Evolutionary conservation across 2,888 invertebrate species (phyloP), one percentile per base, ranked within the genome.

Genomic region (Limenitis camilla): DNA sequence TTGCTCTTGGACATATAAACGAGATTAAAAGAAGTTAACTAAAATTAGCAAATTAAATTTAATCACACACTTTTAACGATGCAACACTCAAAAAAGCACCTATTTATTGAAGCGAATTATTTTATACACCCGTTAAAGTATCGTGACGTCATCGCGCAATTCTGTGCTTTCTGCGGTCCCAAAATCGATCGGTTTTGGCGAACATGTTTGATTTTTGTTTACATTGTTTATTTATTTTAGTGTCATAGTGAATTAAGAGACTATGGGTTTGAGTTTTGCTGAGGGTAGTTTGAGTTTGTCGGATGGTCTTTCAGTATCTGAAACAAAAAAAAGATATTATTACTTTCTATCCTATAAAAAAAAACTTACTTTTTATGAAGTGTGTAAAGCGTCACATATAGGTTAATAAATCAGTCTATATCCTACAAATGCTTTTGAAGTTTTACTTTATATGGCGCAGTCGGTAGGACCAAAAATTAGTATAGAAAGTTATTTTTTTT

Each of bases 71-170:
- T 67, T 60, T 51, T 42, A 46, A 51, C 61, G 58, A 68, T 59
- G 67, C 65, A 59, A 85, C 85, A 85, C 80, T 72, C 72, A 85
- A 85, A 85, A 68, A 85, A 85, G 85, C 85, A 59, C 59, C 64
- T 71, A 71, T 62, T 73, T 76, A 74, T 67, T 56, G 61, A 72
- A 72, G 68, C 70, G 68, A 66, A 65, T 71, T 76, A 76, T 74
- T 79, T 82, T 69, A 80, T 78, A 68, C 76, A 76, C 64, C 74
- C 71, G 72, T 68, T 62, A 55, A 71, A 71, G 58, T 69, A 57
- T 53, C 65, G 67, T 53, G 69, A 59, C 71, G 81, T 84, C 86
- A 86, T 84, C 81, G 81, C 66, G 74, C 55, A 61, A 55, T 53
- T 57, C 63, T 69, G 54, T 65, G 60, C 83, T 83, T 84, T 71